Percentiles rank a stretch among this genome's conserved stretches.
phyloP scores from a whole-genome alignment of 1,140 invertebrate genomes.

The Panagrolaimus sp. region DNA sequence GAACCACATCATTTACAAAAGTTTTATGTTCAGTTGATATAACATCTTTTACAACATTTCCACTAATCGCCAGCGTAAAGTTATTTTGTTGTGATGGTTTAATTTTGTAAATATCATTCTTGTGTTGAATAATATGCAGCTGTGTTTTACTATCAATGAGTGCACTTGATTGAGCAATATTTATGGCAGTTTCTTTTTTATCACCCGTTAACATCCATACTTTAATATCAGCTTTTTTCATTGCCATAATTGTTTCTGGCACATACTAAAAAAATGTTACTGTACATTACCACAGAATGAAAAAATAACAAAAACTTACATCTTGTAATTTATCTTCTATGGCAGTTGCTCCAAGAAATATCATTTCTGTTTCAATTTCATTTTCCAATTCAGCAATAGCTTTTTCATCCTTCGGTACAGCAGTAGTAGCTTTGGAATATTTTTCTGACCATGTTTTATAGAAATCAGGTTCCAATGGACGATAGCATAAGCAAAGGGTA shows the following conservation, averaged over 20 bases:
- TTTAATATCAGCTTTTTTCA: slow-evolving; percentile 83
- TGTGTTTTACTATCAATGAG: slow-evolving; percentile 79
- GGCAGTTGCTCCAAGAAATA: slow-evolving; percentile 80
- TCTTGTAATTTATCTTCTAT: slow-evolving; percentile 95
- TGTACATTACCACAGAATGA: slow-evolving; percentile 13
- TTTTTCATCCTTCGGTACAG: slow-evolving; percentile 72
- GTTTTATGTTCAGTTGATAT: slow-evolving; percentile 80
- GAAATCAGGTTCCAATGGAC: slow-evolving; percentile 70
- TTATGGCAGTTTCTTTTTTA: slow-evolving; percentile 98
- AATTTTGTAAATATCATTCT: slow-evolving; percentile 7
- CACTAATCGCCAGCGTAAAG: slow-evolving; percentile 72
- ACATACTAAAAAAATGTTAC: slow-evolving; percentile 64
- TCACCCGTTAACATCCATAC: slow-evolving; percentile 98
- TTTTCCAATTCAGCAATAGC: slow-evolving; percentile 76
- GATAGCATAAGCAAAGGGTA: slow-evolving; percentile 80
- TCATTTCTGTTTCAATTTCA: slow-evolving; percentile 76
- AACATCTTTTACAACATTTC: slow-evolving; percentile 88
- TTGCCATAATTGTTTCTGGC: slow-evolving; percentile 80
- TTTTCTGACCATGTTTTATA: slow-evolving; percentile 75
- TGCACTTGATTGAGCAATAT: slow-evolving; percentile 89
- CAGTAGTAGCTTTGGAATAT: slow-evolving; percentile 73
- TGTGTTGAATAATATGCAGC: slow-evolving; percentile 68
- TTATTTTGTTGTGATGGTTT: slow-evolving; percentile 27
- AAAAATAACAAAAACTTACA: slow-evolving; percentile 53
- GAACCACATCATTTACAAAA: slow-evolving; percentile 86